Conservation (phyloP, 2,888 invertebrate genomes). For the Acronicta psi region DNA sequence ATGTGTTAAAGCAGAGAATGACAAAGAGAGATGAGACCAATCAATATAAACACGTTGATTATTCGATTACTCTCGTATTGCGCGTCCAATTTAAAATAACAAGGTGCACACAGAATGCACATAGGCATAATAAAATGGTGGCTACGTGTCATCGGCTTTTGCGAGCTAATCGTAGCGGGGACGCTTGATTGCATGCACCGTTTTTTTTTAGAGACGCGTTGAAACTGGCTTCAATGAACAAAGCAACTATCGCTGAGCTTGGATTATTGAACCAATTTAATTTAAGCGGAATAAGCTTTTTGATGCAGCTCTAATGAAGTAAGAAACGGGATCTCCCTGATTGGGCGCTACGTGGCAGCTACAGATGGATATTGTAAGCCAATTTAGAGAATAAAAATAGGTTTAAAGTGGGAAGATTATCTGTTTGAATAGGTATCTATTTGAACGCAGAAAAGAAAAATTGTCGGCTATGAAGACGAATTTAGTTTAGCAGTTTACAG, state of each 20-base stretch:
- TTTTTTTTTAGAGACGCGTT: conserved; percentile 68
- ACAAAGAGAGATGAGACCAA: conserved; percentile 50
- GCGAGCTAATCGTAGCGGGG: conserved; percentile 78
- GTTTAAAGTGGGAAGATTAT: conserved; percentile 29
- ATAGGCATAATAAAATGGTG: conserved; percentile 75
- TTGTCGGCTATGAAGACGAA: neutral
- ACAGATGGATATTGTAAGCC: conserved; percentile 41
- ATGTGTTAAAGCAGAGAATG: conserved; percentile 10
- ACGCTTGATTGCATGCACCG: conserved; percentile 81
- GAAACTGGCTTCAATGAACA: conserved; percentile 79
- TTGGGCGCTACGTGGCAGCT: conserved; percentile 53
- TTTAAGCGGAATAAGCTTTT: conserved; percentile 77
- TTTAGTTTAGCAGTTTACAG: too few relatives aligned
- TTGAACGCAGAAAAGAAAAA: neutral
- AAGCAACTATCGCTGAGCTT: conserved; percentile 78
- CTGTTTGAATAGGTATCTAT: neutral
- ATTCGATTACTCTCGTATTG: conserved; percentile 64
- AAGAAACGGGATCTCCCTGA: conserved; percentile 61
- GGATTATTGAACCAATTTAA: conserved; percentile 83
- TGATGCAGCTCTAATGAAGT: conserved; percentile 72
- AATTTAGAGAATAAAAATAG: conserved; percentile 35
- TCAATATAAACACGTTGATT: conserved; percentile 58
- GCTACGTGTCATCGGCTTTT: conserved; percentile 79
- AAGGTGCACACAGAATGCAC: conserved; percentile 69
- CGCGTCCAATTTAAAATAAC: conserved; percentile 82